phyloP scores from a whole-genome alignment of 2,888 invertebrate species.

The Nomada fabriciana region DNA sequence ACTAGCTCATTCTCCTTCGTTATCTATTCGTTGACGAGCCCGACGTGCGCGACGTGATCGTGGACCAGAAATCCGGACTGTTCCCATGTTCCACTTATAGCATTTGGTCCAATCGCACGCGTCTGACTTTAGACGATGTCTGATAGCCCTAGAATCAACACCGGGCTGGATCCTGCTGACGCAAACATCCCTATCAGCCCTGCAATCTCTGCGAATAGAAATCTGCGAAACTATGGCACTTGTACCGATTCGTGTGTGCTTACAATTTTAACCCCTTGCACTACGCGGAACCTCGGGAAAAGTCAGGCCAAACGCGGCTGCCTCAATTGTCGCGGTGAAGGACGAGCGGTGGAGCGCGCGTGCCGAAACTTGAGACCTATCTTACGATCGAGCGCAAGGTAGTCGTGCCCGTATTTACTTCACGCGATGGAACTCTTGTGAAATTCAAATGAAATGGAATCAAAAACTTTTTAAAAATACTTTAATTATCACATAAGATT shows the following conservation, averaged over 20 bases:
- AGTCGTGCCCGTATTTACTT: too few relatives aligned
- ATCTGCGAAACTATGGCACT: slow-evolving; percentile 1
- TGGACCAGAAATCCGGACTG: slow-evolving; percentile 82
- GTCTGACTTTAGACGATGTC: slow-evolving; percentile 75
- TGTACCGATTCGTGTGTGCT: background rate
- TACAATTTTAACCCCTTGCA: too few relatives aligned
- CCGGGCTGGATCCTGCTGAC: slow-evolving; percentile 54
- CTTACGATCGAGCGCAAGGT: too few relatives aligned
- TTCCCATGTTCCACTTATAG: slow-evolving; percentile 83
- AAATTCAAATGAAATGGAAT: too few relatives aligned
- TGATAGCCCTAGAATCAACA: slow-evolving; percentile 71
- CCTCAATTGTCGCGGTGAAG: too few relatives aligned
- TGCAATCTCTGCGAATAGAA: slow-evolving; percentile 29
- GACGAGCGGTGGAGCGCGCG: too few relatives aligned
- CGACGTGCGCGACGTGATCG: slow-evolving; percentile 81
- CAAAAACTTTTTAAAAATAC: too few relatives aligned
- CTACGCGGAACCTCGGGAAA: too few relatives aligned
- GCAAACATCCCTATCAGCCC: slow-evolving; percentile 64
- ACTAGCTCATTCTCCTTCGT: slow-evolving; percentile 84
- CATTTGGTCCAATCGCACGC: slow-evolving; percentile 75
- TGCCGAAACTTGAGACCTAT: too few relatives aligned
- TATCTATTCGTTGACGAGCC: slow-evolving; percentile 83
- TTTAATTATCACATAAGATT: too few relatives aligned
- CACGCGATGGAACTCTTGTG: too few relatives aligned
- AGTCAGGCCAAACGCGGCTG: too few relatives aligned